Evolutionary conservation across 1,140 invertebrate species (phyloP).

Genomic region (Pseudomyrmex concolor): DNA sequence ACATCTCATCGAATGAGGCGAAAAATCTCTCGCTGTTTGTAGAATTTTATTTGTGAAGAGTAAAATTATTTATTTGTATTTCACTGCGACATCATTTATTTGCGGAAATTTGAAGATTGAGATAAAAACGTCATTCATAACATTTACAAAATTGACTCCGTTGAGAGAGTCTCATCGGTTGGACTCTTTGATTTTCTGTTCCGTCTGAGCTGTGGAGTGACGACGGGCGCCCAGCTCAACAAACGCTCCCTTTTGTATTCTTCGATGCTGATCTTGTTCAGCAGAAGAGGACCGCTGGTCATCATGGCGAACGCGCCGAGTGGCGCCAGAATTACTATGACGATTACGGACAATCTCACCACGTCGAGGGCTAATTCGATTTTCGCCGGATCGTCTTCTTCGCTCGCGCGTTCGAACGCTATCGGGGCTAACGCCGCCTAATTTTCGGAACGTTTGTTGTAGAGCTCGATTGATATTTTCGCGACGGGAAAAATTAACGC

Average conservation of each 20-base stretch:
- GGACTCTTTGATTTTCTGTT: not conserved
- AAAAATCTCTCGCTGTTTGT: no score
- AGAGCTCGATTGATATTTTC: not conserved
- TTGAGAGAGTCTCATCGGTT: not conserved
- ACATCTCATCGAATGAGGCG: no score
- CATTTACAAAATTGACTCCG: not conserved
- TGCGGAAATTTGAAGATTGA: not conserved
- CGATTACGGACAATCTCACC: conserved; percentile 77
- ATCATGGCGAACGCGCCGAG: conserved; percentile 79
- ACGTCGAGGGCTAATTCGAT: conserved; percentile 78
- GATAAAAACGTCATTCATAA: no score
- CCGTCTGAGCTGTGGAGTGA: conserved; percentile 73
- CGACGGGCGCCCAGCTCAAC: conserved; percentile 74
- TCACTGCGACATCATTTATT: no score
- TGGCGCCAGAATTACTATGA: conserved; percentile 80
- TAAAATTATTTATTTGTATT: no score
- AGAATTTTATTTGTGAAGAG: no score
- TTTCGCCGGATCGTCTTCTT: conserved; percentile 61
- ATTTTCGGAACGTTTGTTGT: not conserved
- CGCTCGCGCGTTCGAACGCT: conserved; percentile 75
- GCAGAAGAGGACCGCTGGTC: conserved; percentile 75
- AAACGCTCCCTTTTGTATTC: conserved; percentile 73
- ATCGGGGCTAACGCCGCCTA: conserved; percentile 81
- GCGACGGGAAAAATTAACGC: not conserved
- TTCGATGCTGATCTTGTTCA: conserved; percentile 75